phyloP scores from a whole-genome alignment of 2,113 vertebrate genomes.

The Syrmaticus mikado region DNA sequence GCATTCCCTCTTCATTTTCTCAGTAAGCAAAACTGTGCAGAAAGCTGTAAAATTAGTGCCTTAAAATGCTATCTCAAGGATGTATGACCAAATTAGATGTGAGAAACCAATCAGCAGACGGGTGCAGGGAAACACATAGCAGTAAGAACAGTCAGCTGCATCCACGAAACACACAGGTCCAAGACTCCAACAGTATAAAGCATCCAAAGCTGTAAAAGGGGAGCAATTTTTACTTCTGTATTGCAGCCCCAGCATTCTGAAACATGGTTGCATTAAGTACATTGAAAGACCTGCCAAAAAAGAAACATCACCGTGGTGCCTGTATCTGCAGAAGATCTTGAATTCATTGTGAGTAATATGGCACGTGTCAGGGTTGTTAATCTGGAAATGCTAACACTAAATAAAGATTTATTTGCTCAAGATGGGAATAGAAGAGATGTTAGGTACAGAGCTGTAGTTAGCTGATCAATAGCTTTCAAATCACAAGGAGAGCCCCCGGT shows the following conservation, averaged over 20 bases:
- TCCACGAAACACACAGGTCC: not conserved
- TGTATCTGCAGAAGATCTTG: not conserved
- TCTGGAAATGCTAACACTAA: not conserved
- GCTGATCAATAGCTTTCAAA: not conserved
- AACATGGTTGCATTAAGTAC: not conserved
- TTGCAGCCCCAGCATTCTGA: not conserved
- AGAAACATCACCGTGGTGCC: not conserved
- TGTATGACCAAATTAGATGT: not conserved
- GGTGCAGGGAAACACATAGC: not conserved
- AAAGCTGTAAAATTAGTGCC: slow-evolving; percentile 10
- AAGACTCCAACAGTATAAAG: not conserved
- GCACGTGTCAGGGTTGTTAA: not conserved
- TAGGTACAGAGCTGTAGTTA: not conserved
- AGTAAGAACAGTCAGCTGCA: not conserved
- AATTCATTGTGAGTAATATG: not conserved
- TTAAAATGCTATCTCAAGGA: slow-evolving; percentile 14
- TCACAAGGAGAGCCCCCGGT: not conserved
- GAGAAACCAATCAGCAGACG: not conserved
- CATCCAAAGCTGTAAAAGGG: not conserved
- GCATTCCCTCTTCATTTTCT: not conserved
- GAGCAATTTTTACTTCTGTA: not conserved
- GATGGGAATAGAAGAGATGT: not conserved
- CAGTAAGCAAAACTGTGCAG: not conserved
- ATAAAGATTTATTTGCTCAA: not conserved
- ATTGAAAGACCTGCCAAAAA: not conserved